phyloP scores from a whole-genome alignment of 1,140 invertebrate species.

The Micrasema minimum region DNA sequence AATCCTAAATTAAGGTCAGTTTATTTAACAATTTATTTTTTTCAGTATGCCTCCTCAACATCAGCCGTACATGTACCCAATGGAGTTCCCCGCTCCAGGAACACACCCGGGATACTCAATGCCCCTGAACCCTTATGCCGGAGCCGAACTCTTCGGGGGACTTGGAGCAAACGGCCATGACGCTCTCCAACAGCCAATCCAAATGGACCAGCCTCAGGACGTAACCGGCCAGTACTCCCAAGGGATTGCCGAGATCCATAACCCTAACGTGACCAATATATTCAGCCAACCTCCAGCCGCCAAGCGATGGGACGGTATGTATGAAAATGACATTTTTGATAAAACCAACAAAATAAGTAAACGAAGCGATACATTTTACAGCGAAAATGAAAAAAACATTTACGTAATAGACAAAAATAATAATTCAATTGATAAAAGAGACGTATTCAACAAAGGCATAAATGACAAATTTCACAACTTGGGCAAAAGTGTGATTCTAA shows the following conservation, averaged over 20 bases:
- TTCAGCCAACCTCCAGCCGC: constrained; percentile 55
- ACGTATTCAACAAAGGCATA: background rate
- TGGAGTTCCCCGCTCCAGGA: constrained; percentile 62
- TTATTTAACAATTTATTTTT: constrained; percentile 45
- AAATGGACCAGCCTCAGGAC: constrained; percentile 57
- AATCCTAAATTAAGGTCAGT: too few species aligned
- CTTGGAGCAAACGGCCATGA: constrained; percentile 60
- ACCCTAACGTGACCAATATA: constrained; percentile 58
- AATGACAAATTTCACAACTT: background rate
- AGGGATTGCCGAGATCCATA: constrained; percentile 59
- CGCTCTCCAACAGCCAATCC: constrained; percentile 54
- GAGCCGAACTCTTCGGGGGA: constrained; percentile 62
- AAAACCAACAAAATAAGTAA: background rate
- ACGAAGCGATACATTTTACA: constrained; percentile 8
- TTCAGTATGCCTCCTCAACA: constrained; percentile 62
- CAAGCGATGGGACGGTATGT: constrained; percentile 67
- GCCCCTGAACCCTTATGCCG: constrained; percentile 58
- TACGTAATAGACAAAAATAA: too few species aligned
- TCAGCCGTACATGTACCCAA: constrained; percentile 65
- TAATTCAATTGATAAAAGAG: background rate
- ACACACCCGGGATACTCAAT: constrained; percentile 64
- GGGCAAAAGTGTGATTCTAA: background rate
- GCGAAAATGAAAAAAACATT: background rate
- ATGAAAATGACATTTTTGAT: constrained; percentile 25
- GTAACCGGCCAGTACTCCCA: constrained; percentile 65